Evolutionary conservation across 2,888 invertebrate genomes (phyloP).

Genomic region (Lasius platythorax): DNA sequence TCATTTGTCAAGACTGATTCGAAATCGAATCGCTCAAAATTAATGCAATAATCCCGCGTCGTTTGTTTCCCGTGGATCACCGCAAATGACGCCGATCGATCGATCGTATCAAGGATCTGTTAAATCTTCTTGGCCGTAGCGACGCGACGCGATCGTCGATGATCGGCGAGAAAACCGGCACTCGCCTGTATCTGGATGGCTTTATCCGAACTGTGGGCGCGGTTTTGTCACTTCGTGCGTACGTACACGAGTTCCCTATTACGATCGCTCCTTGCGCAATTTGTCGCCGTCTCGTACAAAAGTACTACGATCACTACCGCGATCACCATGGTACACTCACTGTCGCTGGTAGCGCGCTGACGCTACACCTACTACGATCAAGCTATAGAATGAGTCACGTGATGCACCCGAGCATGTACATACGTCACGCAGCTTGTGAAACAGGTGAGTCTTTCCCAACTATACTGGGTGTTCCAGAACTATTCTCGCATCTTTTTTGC

Average conservation of each 20-base stretch:
- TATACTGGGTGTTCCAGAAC: conserved; percentile 24
- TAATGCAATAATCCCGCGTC: not conserved
- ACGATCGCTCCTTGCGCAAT: conserved; percentile 62
- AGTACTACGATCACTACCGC: conserved; percentile 51
- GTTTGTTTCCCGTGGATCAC: not conserved
- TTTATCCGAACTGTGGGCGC: conserved; percentile 20
- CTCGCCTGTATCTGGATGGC: conserved; percentile 17
- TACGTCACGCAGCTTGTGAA: conserved; percentile 85
- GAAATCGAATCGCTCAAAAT: not conserved
- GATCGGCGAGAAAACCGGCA: not conserved
- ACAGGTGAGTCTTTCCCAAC: conserved; percentile 79
- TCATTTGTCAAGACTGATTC: not conserved
- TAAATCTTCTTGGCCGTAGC: conserved; percentile 2
- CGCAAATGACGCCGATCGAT: conserved; percentile 15
- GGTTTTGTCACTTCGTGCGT: conserved; percentile 49
- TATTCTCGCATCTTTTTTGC: not conserved
- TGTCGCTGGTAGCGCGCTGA: conserved; percentile 55
- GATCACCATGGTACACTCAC: conserved; percentile 47
- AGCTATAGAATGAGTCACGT: conserved; percentile 81
- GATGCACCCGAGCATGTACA: conserved; percentile 68
- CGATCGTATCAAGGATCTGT: not conserved
- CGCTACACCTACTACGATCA: conserved; percentile 70
- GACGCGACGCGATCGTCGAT: conserved; percentile 13
- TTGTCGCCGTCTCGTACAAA: conserved; percentile 35
- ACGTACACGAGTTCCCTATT: conserved; percentile 54